Conservation (phyloP, 2,113 vertebrate species). For the Ctenodactylus gundi region DNA sequence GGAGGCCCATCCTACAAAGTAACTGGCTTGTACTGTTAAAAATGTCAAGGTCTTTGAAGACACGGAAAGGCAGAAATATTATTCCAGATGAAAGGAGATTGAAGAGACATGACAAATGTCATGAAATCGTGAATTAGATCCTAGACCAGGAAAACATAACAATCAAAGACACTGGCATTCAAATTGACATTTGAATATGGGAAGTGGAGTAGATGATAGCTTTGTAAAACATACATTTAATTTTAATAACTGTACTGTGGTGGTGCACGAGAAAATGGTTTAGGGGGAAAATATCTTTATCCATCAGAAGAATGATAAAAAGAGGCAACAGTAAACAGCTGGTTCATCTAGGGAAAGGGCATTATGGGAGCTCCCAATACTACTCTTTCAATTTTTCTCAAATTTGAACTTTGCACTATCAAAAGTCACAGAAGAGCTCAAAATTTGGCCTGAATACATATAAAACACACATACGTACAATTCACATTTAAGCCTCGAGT, state of each 20-base stretch:
- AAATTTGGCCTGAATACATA: not conserved
- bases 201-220: not conserved
- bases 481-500: not conserved
- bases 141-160: not conserved
- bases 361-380: not conserved
- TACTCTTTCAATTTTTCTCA: not conserved
- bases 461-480: not conserved
- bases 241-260: not conserved
- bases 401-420: not conserved
- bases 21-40: not conserved
- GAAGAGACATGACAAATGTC: not conserved
- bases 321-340: not conserved
- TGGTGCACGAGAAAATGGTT: conserved; percentile 8
- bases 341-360: not conserved
- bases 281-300: not conserved
- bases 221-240: not conserved
- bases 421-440: not conserved
- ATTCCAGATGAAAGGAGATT: not conserved
- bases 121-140: not conserved
- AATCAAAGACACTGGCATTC: not conserved
- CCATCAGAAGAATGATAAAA: not conserved
- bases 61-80: not conserved
- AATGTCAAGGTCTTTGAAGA: conserved; percentile 18
- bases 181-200: not conserved
- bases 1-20: not conserved